Percentiles rank a stretch among this genome's conserved stretches.
Conservation (phyloP, 2,888 invertebrate species). For the Mythimna albipuncta region DNA sequence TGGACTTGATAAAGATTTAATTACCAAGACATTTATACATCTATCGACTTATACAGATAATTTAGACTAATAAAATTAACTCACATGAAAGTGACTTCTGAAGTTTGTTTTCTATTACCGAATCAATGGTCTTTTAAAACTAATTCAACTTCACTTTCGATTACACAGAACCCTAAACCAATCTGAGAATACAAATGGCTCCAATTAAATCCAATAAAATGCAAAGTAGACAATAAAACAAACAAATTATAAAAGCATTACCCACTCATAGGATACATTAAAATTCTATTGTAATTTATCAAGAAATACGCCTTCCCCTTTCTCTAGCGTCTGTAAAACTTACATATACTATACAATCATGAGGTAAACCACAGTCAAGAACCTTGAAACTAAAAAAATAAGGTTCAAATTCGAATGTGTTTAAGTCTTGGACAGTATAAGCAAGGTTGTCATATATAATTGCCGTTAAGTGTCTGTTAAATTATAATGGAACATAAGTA, state of each 20-base stretch:
- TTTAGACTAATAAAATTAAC: too few species aligned
- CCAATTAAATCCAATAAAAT: conserved; percentile 87
- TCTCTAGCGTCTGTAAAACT: conserved; percentile 66
- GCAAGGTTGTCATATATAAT: conserved; percentile 76
- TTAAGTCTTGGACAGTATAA: conserved; percentile 36
- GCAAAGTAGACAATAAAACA: conserved; percentile 86
- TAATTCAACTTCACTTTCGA: neutral
- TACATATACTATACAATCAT: conserved; percentile 30
- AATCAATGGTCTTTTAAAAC: neutral
- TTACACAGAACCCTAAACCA: conserved; percentile 63
- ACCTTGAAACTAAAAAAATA: conserved; percentile 60
- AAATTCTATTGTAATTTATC: conserved; percentile 87
- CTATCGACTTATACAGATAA: too few species aligned
- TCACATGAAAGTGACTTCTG: too few species aligned
- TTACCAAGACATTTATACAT: too few species aligned
- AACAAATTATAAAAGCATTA: conserved; percentile 89
- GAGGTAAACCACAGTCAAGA: conserved; percentile 42
- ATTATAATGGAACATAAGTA: conserved; percentile 87
- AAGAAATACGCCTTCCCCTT: conserved; percentile 84
- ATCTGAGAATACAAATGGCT: conserved; percentile 75
- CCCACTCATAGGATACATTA: conserved; percentile 80
- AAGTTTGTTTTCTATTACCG: too few species aligned
- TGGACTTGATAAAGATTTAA: too few species aligned
- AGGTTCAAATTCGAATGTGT: conserved; percentile 53
- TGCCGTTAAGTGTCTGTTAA: conserved; percentile 88